Base-by-base conservation (phyloP, 1,140 invertebrate genomes). In the Macrocentrus cingulum region DNA sequence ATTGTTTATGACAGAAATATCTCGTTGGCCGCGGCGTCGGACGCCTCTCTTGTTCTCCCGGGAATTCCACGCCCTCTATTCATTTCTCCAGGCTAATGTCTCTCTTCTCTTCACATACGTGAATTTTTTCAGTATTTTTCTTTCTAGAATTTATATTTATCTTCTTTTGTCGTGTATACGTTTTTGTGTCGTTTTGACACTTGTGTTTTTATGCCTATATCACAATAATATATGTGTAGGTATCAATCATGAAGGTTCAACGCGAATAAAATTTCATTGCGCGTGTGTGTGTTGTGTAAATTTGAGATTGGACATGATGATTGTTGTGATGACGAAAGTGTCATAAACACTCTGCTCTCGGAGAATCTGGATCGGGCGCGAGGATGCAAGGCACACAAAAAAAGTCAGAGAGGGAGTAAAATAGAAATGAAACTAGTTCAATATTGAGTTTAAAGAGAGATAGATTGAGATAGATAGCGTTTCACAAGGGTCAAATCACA, bases 1-100 rank as follows among this genome's bases (percentile, higher is more conserved):
- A 51, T 51, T 51, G 49, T 51, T 51, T 51, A 51, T 37, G 32
- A 51, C 49, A 22, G 32, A 51, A 51, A 51, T 51, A 51, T 4
- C 6, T 34, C 16, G 7, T 15, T 11, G 11, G 6, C 29, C 6
- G 11, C 32, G 25, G 32, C 32, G 36, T 29, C 25, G 29, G 2
- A 16, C 19, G 22, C 22, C n/a, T n/a, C n/a, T n/a, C n/a, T 48
- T 25, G 1, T 39, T 39, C 36, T 39, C 36, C 15, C 15, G 8
- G 15, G 2, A 39, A 39, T 39, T 39, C 13, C 11, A 15, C 36
- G 11, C 2, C 13, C 15, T 13, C 36, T 13, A 39, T 15, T n/a
- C 15, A 29, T 29, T 9, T 9, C 25, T 5, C 25, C 4, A 29
- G 25, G 25, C 25, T 4, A 29, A 29, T 29, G 25, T 29, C 25